Base-by-base conservation (phyloP, 2,797 vertebrate species). In the Sorex maritimensis region DNA sequence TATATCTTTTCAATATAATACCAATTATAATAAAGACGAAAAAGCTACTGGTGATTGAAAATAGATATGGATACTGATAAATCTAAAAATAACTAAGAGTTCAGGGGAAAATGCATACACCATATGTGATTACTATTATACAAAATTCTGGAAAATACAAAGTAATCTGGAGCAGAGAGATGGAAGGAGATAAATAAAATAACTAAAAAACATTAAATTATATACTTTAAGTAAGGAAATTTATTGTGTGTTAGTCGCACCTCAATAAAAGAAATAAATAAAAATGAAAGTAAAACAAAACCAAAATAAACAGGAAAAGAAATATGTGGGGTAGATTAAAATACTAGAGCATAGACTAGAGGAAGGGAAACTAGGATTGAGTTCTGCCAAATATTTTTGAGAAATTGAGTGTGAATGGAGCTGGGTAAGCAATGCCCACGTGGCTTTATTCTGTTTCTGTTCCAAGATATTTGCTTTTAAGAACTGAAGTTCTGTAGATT, bases 11-110 rank as follows among this genome's bases (percentile, higher is more conserved):
- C 63, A 91, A 23, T 44, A 81, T 23, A 87, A n/a, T 44, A 49
- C 9, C 55, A 49, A n/a, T 52, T 78, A 34, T 38, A 69, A 81
- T 58, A 49, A 63, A 30, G 90, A 69, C 7, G 17, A 94, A 86
- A 86, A 30, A 86, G 80, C 4, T 13, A 30, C 1, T 63, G 5
- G 6, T 61, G 58, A 61, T 17, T 61, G 7, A 21, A 61, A 17
- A 23, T 61, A 6, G 38, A 77, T 88, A 79, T 0, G 15, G 1
- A 21, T 49, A 81, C 61, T 5, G 23, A 1, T 75, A 92, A 81
- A 74, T 80, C 68, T 93, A 44, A 75, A 73, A 88, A 74, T 78
- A 69, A 55, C 72, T 75, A 68, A 28, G 11, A 93, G 17, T 79
- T 24, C 82, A 92, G 68, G 58, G 15, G 15, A 2, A 7, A 92